Percentiles rank a stretch among this genome's conserved stretches.
Evolutionary conservation across 2,113 vertebrate genomes (phyloP).

Genomic region (Rhadina sibilatrix): DNA sequence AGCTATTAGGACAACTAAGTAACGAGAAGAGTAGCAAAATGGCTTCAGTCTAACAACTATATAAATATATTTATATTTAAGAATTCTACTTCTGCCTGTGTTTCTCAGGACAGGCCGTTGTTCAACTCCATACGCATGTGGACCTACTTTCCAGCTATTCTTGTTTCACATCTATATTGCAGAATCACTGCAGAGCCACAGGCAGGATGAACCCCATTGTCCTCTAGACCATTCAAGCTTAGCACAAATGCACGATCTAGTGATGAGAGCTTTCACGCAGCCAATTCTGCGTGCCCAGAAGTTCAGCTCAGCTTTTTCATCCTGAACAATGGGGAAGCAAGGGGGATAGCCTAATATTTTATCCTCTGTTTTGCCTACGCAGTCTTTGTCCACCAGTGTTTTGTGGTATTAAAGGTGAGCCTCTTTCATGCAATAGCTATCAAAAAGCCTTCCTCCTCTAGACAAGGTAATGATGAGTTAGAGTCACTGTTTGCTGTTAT

Average conservation of each 20-base stretch:
- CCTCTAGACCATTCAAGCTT: conserved; percentile 8
- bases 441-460: conserved; percentile 3
- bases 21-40: conserved; percentile 6
- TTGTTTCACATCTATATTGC: background rate
- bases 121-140: background rate
- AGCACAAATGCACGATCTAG: background rate
- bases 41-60: background rate
- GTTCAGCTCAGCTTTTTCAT: conserved; percentile 58
- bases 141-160: conserved; percentile 47
- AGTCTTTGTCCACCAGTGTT: conserved; percentile 13
- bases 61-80: background rate
- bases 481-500: background rate
- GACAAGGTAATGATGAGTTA: background rate
- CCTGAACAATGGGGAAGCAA: conserved; percentile 45
- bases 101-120: background rate
- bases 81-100: background rate
- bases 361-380: conserved; percentile 48
- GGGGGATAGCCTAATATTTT: conserved; percentile 44
- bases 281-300: conserved; percentile 18
- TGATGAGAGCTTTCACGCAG: background rate
- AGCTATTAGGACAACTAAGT: background rate
- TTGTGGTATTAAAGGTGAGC: conserved; percentile 2
- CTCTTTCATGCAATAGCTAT: background rate
- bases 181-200: conserved; percentile 7
- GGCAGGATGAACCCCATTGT: conserved; percentile 55